phyloP scores from a whole-genome alignment of 92 coral and sea anemone species.

The Phenganax marumi region DNA sequence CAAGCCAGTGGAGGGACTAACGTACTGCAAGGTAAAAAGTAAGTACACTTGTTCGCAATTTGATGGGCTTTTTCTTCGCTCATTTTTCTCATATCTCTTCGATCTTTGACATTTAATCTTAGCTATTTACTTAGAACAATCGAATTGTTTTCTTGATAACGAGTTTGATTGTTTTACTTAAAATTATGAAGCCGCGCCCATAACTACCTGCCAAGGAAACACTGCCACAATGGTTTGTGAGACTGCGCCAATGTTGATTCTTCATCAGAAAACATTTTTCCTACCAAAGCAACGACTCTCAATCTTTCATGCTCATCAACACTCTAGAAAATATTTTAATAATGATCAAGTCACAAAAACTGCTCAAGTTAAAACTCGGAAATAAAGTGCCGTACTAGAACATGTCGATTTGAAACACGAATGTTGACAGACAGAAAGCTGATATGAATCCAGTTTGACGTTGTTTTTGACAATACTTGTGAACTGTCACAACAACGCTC shows the following conservation, averaged over 20 bases:
- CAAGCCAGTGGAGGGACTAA: too few species aligned
- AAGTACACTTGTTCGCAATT: too few species aligned
- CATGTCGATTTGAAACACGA: neutral
- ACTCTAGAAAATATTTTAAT: slow-evolving; percentile 55
- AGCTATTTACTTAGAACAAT: neutral
- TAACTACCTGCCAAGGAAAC: slow-evolving; percentile 81
- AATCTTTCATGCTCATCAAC: slow-evolving; percentile 75
- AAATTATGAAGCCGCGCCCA: neutral
- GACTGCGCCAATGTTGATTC: slow-evolving; percentile 81
- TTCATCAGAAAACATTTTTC: slow-evolving; percentile 86
- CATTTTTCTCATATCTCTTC: too few species aligned
- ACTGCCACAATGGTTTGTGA: slow-evolving; percentile 81
- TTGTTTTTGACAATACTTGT: too few species aligned
- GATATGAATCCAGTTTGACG: too few species aligned
- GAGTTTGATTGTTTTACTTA: neutral
- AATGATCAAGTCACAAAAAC: neutral
- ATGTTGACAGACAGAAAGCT: too few species aligned
- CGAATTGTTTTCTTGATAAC: neutral
- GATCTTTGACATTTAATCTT: too few species aligned
- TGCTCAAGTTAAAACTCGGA: neutral
- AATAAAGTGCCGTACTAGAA: neutral
- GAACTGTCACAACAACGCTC: neutral
- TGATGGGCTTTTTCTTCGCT: too few species aligned
- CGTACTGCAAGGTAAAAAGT: too few species aligned
- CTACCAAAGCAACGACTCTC: slow-evolving; percentile 67